phyloP scores from a whole-genome alignment of 2,113 vertebrate species.

The Austrofundulus limnaeus region DNA sequence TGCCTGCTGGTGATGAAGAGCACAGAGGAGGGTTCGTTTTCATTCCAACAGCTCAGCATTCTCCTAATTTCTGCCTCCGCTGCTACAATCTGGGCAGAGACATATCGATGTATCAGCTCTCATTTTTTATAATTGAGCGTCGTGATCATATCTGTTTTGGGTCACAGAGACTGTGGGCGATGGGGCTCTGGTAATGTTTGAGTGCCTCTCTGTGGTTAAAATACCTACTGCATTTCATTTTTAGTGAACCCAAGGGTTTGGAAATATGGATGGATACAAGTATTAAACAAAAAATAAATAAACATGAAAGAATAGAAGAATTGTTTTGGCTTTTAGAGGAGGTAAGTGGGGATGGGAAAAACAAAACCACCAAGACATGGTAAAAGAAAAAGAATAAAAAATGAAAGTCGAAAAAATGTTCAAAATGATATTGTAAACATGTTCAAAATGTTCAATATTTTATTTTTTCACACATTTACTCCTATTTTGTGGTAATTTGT shows the following conservation, averaged over 20 bases:
- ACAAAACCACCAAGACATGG: too few species aligned
- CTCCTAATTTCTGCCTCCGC: conserved; percentile 3
- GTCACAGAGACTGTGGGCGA: neutral
- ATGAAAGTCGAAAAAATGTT: too few species aligned
- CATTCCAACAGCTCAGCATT: conserved; percentile 15
- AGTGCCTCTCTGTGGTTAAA: conserved; percentile 58
- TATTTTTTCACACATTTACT: too few species aligned
- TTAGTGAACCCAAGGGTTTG: neutral
- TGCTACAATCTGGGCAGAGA: conserved; percentile 22
- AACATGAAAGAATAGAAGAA: too few species aligned
- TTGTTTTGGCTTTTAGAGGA: too few species aligned
- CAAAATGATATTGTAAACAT: too few species aligned
- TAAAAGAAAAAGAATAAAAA: too few species aligned
- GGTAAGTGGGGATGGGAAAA: too few species aligned
- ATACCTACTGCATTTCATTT: conserved; percentile 35
- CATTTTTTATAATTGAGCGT: conserved; percentile 18
- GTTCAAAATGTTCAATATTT: too few species aligned
- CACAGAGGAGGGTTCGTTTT: neutral
- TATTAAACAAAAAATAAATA: too few species aligned
- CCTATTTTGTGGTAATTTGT: too few species aligned
- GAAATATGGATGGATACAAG: too few species aligned
- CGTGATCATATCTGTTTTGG: conserved; percentile 17
- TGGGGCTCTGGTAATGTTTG: conserved; percentile 33
- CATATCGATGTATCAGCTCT: conserved; percentile 7
- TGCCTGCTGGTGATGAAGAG: conserved; percentile 32